Evolutionary conservation across 2,113 vertebrate species (phyloP), one percentile per base, ranked within the genome.

Genomic region (Entelurus aequoreus): DNA sequence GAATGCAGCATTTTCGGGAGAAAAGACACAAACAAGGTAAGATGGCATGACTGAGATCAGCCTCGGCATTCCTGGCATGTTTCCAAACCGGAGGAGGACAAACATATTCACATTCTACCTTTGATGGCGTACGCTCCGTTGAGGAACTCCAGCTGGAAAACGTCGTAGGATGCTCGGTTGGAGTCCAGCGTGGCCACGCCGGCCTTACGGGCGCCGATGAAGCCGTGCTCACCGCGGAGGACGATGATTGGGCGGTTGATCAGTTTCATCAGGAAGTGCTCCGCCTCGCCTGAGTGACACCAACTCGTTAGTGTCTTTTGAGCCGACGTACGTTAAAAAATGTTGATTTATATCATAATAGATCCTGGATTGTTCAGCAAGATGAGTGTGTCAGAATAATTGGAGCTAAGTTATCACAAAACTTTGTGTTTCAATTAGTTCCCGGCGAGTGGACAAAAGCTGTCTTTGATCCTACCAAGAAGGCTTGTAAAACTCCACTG

Each of bases 241-340:
- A 98, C 97, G 0, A 99, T 96, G 77, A 99, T 90, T 19, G 97
- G 97, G 11, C 96, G 88, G 84, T 99, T 99, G 78, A 99, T 98
- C 48, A 99, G 93, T 82, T 97, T 98, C 93, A 99, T 92, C 76
- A 97, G 82, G 13, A 99, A 97, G 52, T 92, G 88, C 75, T 98
- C 96, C 0, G 93, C 90, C 65, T 98, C 94, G 0, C 92, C 97
- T 99, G 65, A 0, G 42, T 71, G 52, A 15, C 14, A 69, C 36
- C 36, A 35, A 11, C 6, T 35, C 37, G 56, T 70, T 21, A 51
- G 48, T 28, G 28, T 28, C 21, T 28, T 28, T 28, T 28, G 21
- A 28, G 21, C 21, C 28, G 28, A 28, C 48, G 42, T 44, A 44
- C 48, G 2, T 49, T 5, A 49, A 49, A 2, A 49, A 6, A 49